Conservation (phyloP, 2,888 invertebrate genomes). For the Celastrina argiolus region DNA sequence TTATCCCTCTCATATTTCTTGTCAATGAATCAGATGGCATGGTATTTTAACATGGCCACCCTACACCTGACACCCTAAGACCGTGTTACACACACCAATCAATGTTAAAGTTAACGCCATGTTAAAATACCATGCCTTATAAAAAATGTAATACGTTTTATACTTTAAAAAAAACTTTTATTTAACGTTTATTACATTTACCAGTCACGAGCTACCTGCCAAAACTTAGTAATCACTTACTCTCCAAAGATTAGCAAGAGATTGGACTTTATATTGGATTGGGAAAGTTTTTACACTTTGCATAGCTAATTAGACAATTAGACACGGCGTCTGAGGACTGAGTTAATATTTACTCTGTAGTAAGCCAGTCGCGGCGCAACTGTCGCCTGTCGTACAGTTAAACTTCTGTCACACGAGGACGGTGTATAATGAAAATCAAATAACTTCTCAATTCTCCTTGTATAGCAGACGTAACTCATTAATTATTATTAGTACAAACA, state of each 20-base stretch:
- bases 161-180: no score
- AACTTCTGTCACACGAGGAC: background rate
- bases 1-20: no score
- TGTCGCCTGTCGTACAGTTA: background rate
- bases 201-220: background rate
- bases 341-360: background rate
- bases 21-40: no score
- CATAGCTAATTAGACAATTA: slow-evolving; percentile 11
- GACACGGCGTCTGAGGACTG: slow-evolving; percentile 7
- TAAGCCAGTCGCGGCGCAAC: background rate
- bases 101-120: no score
- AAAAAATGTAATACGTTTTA: no score
- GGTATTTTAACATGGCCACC: no score
- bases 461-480: background rate
- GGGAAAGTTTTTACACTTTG: slow-evolving; percentile 4
- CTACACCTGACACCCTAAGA: no score
- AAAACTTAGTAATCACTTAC: background rate
- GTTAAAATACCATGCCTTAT: no score
- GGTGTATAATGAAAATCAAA: background rate
- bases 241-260: background rate
- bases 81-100: no score
- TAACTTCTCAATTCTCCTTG: background rate
- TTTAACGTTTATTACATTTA: no score
- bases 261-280: slow-evolving; percentile 8
- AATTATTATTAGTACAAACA: no score